phyloP scores from a whole-genome alignment of 1,140 invertebrate species.

The Armadillidium nasatum region DNA sequence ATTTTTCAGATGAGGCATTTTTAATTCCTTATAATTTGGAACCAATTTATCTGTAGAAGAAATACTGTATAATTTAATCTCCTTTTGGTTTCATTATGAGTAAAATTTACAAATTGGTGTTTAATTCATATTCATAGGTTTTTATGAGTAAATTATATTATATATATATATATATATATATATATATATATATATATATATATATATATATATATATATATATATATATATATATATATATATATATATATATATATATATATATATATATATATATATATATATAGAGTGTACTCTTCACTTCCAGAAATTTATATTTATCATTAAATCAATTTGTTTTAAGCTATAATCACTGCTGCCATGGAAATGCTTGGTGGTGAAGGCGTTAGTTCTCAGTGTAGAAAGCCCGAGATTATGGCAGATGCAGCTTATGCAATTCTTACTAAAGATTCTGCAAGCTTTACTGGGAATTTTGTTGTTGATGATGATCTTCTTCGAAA shows the following conservation, averaged over 20 bases:
- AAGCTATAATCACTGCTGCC: constrained; percentile 90
- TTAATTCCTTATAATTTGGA: too few species aligned
- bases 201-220: constrained; percentile 3
- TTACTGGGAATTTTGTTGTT: constrained; percentile 87
- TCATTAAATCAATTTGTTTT: constrained; percentile 39
- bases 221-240: constrained; percentile 22
- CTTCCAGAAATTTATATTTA: too few species aligned
- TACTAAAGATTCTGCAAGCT: constrained; percentile 66
- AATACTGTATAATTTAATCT: too few species aligned
- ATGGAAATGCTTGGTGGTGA: constrained; percentile 80
- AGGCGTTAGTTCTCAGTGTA: constrained; percentile 56
- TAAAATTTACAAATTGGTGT: too few species aligned
- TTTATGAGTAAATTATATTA: too few species aligned
- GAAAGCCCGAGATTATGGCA: constrained; percentile 89
- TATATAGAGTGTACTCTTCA: too few species aligned
- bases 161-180: not conserved
- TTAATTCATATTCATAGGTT: too few species aligned
- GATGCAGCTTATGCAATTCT: constrained; percentile 92
- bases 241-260: constrained; percentile 21
- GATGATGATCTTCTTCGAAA: constrained; percentile 84
- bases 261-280: constrained; percentile 14
- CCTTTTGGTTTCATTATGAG: too few species aligned
- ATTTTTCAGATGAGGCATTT: too few species aligned
- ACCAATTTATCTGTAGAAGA: too few species aligned
- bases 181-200: not conserved